Conservation (phyloP, 2,888 invertebrate species). For the Scelioninae gen. 2 region DNA sequence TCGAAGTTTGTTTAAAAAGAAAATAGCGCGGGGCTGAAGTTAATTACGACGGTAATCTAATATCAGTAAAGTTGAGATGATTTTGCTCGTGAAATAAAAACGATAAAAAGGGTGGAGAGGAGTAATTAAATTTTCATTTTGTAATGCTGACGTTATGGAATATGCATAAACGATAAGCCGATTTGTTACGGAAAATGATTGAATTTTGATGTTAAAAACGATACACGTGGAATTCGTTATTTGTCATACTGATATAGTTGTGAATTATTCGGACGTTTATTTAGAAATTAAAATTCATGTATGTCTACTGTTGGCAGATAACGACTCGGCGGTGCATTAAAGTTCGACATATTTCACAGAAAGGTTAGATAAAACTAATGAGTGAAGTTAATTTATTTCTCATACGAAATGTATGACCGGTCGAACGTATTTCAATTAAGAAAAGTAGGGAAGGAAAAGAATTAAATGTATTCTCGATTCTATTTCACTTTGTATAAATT, state of each 20-base stretch:
- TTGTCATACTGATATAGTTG: constrained; percentile 25
- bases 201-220: constrained; percentile 46
- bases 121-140: constrained; percentile 38
- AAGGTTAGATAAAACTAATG: constrained; percentile 16
- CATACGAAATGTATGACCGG: too few species aligned
- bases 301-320: constrained; percentile 12
- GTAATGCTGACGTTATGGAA: constrained; percentile 28
- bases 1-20: constrained; percentile 35
- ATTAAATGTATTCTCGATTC: too few species aligned
- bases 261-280: constrained; percentile 17
- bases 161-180: constrained; percentile 24
- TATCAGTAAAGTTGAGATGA: constrained; percentile 29
- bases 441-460: too few species aligned
- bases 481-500: too few species aligned
- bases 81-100: constrained; percentile 17
- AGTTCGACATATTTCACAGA: constrained; percentile 17
- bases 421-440: too few species aligned
- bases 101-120: constrained; percentile 12
- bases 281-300: constrained; percentile 21
- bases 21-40: constrained; percentile 29
- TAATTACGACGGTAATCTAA: constrained; percentile 40
- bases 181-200: constrained; percentile 8
- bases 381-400: constrained; percentile 23
- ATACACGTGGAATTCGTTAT: constrained; percentile 36
- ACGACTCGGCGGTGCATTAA: constrained; percentile 20